Percentiles rank a stretch among this genome's conserved stretches.
These are phyloP conservation scores for Drosophila ironensis DNA, from an alignment of 1,140 invertebrate genomes.

Conservation along the genomic window DNA sequence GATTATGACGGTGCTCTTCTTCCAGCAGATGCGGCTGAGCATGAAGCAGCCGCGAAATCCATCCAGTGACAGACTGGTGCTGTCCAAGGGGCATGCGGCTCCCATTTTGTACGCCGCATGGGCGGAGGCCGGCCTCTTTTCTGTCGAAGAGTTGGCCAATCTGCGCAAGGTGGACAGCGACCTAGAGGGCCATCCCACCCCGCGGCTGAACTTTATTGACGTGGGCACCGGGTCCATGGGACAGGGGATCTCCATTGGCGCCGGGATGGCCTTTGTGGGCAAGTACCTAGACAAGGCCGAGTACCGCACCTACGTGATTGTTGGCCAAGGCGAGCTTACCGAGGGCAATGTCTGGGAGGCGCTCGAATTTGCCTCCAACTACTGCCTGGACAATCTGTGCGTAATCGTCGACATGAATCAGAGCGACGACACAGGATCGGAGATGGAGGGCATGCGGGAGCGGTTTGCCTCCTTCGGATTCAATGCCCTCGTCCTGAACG, in stretches of 20 bases:
- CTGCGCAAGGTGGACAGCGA: conserved; percentile 96
- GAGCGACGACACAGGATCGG: conserved; percentile 95
- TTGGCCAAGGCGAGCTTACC: conserved; percentile 98
- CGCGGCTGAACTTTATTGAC: conserved; percentile 97
- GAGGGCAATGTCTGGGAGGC: conserved; percentile 99
- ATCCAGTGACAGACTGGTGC: conserved; percentile 96
- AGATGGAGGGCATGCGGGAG: conserved; percentile 94
- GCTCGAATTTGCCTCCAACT: conserved; percentile 95
- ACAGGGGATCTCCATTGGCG: conserved; percentile 96
- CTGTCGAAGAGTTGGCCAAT: conserved; percentile 91
- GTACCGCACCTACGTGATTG: conserved; percentile 96
- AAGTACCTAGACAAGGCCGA: conserved; percentile 97
- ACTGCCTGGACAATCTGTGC: conserved; percentile 98
- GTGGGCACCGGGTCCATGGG: conserved; percentile 99
- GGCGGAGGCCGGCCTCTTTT: conserved; percentile 97
- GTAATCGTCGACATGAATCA: conserved; percentile 99
- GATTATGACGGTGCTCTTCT: conserved; percentile 99
- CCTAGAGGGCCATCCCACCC: conserved; percentile 99
- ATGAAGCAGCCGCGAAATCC: conserved; percentile 91
- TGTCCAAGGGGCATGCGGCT: conserved; percentile 99
- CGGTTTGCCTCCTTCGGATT: conserved; percentile 96
- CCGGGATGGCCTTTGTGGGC: conserved; percentile 99
- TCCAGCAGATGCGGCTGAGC: conserved; percentile 98
- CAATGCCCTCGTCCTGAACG: conserved; percentile 96
- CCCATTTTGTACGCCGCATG: conserved; percentile 99